These are phyloP conservation scores for Platysteira castanea DNA, from an alignment of 2,113 vertebrate genomes.

Conservation along the genomic window DNA sequence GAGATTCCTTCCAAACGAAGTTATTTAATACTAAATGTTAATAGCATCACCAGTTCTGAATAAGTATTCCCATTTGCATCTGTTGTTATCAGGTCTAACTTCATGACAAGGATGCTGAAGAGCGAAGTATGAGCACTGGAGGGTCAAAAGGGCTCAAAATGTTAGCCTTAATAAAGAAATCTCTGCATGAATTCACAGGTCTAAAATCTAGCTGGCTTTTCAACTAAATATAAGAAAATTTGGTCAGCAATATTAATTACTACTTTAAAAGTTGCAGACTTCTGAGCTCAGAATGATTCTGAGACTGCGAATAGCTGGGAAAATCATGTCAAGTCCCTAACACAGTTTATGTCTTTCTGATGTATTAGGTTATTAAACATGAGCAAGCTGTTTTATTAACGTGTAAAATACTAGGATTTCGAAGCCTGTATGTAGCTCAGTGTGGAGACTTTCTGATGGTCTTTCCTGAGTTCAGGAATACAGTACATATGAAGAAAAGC, in stretches of 20 bases:
- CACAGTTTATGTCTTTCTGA: background rate
- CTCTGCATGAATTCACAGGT: background rate
- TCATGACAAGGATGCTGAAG: background rate
- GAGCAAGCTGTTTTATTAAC: background rate
- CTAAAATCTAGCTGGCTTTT: background rate
- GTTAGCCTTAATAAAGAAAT: background rate
- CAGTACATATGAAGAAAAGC: background rate
- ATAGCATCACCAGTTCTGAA: background rate
- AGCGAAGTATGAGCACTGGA: background rate
- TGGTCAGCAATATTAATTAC: background rate
- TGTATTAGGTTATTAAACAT: background rate
- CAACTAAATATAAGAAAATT: background rate
- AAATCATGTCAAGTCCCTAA: background rate
- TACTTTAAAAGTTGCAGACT: background rate
- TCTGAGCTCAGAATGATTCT: background rate
- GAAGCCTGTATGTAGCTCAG: background rate
- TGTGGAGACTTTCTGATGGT: background rate
- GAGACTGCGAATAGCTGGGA: background rate
- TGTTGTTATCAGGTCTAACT: background rate
- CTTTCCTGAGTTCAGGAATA: background rate
- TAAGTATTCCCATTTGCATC: background rate
- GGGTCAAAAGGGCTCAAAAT: background rate
- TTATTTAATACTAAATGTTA: background rate
- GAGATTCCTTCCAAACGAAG: background rate
- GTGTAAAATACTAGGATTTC: background rate